phyloP scores from a whole-genome alignment of 2,113 vertebrate genomes.

The Tonatia bakeri region DNA sequence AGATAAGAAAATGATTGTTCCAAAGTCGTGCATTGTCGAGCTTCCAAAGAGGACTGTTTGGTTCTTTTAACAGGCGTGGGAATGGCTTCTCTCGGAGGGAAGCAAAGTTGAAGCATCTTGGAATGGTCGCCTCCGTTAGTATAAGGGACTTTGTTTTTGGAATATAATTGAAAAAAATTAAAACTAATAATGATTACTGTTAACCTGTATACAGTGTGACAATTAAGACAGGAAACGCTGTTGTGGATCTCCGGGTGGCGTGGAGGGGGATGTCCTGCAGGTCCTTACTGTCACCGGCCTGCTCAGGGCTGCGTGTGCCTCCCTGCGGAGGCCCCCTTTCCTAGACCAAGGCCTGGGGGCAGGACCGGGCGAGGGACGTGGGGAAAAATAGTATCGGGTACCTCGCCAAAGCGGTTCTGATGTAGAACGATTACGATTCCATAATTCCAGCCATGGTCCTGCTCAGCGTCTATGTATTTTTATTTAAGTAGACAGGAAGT shows the following conservation, averaged over 20 bases:
- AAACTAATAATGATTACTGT: neutral
- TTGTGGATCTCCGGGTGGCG: neutral
- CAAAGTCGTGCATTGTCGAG: neutral
- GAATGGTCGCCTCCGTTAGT: neutral
- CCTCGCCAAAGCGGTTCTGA: neutral
- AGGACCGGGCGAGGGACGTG: neutral
- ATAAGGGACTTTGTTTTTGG: neutral
- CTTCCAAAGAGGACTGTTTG: neutral
- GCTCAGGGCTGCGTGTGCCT: neutral
- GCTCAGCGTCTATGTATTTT: neutral
- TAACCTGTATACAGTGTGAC: neutral
- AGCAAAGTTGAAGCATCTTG: neutral
- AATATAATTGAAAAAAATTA: neutral
- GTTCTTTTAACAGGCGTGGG: neutral
- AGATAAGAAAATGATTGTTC: neutral
- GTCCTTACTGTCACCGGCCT: neutral
- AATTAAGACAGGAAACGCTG: neutral
- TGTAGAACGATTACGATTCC: neutral
- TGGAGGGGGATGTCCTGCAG: neutral
- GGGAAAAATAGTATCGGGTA: neutral
- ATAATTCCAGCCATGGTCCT: neutral
- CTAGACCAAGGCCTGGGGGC: neutral
- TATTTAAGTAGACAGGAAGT: neutral
- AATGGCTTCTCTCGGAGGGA: neutral
- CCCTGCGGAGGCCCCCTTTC: neutral